phyloP scores from a whole-genome alignment of 2,797 vertebrate species.

The Phataginus tetradactyla region DNA sequence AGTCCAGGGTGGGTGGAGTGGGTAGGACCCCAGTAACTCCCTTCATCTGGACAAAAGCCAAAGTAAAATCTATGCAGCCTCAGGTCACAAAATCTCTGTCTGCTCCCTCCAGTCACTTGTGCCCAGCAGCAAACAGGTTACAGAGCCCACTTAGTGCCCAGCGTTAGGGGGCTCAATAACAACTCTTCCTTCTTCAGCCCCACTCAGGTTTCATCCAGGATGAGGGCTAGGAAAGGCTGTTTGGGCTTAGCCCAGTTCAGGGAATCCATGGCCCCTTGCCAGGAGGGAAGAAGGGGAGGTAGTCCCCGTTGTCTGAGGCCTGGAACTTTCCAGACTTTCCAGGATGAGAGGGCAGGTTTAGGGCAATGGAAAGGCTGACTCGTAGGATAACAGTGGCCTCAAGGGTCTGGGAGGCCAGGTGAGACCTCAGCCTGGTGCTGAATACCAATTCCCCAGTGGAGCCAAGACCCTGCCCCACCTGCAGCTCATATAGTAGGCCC shows the following conservation, averaged over 20 bases:
- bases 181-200: not conserved
- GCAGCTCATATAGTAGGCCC: not conserved
- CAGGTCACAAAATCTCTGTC: not conserved
- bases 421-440: not conserved
- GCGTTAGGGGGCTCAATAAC: not conserved
- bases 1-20: not conserved
- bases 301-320: constrained; percentile 69
- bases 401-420: not conserved
- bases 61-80: not conserved
- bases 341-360: constrained; percentile 59
- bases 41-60: not conserved
- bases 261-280: constrained; percentile 68
- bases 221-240: not conserved
- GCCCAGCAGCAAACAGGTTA: not conserved
- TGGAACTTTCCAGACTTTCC: constrained; percentile 74
- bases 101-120: not conserved
- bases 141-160: not conserved
- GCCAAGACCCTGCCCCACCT: not conserved
- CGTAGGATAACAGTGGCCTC: constrained; percentile 40
- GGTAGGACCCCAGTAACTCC: not conserved
- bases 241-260: constrained; percentile 17
- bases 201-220: not conserved
- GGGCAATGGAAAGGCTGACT: constrained; percentile 67
- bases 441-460: constrained; percentile 73
- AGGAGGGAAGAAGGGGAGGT: constrained; percentile 73